Evolutionary conservation across 2,113 vertebrate species (phyloP).

Genomic region (Aplodontia rufa): DNA sequence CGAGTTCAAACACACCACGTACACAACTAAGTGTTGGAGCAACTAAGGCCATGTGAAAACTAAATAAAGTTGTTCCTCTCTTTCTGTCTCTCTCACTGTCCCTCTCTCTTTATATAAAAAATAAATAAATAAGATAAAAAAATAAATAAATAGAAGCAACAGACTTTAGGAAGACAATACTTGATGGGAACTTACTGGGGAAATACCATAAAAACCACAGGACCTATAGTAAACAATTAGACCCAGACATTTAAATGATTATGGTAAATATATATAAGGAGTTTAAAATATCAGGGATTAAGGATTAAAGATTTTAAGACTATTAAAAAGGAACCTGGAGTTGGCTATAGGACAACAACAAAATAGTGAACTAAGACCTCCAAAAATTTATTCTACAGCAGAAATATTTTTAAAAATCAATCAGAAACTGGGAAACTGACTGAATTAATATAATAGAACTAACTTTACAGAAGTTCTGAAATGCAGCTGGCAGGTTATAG

Average conservation of each 20-base stretch:
- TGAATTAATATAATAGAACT: too few species aligned
- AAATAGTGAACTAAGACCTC: not conserved
- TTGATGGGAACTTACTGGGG: too few species aligned
- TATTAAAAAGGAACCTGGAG: not conserved
- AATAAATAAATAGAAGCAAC: not conserved
- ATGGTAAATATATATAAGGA: not conserved
- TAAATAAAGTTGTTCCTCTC: too few species aligned
- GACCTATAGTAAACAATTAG: not conserved
- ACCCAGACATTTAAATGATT: not conserved
- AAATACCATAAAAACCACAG: not conserved
- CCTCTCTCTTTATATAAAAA: too few species aligned
- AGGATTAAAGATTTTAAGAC: not conserved
- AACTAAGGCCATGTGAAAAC: too few species aligned
- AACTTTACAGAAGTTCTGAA: too few species aligned
- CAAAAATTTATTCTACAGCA: not conserved
- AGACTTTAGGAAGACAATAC: not conserved
- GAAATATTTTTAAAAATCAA: not conserved
- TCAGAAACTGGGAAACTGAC: too few species aligned
- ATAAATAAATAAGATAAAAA: too few species aligned
- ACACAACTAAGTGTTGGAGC: too few species aligned
- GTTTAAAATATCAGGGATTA: not conserved
- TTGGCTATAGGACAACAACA: not conserved
- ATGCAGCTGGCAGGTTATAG: too few species aligned
- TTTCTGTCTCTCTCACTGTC: too few species aligned
- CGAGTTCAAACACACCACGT: too few species aligned